Evolutionary conservation across 2,797 vertebrate genomes (phyloP), one percentile per base, ranked within the genome.

Genomic region (Sandelia bainsii): DNA sequence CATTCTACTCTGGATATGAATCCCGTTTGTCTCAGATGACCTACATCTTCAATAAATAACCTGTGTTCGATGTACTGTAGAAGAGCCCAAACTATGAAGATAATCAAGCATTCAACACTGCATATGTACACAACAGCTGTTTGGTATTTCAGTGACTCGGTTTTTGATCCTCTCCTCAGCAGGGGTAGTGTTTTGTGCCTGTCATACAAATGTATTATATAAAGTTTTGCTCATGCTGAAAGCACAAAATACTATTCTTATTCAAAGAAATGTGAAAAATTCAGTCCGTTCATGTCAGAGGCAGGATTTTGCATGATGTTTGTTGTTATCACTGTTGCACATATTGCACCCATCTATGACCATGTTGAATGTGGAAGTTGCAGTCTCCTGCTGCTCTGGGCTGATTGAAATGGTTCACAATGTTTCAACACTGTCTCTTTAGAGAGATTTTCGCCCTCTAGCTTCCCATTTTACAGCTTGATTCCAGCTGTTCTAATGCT

Each of bases 391-490:
- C 89, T 92, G 91, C 84, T 93, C 57, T 42, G 23, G 64, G 45
- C 83, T 89, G 88, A 92, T 89, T 92, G 91, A 93, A 88, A 91
- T 75, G 78, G 72, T 87, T 83, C 77, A 77, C 71, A 72, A 57
- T 87, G 79, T 86, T 89, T 86, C 69, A 71, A 25, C 39, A 8
- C 14, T 70, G 62, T 80, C 29, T 83, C 64, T 70, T 80, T 40
- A 8, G 59, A 67, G 48, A 80, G 42, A 69, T 74, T 77, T 81
- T 87, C 70, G 68, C 51, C 62, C 68, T 77, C 70, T 75, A 65
- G 66, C 87, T 87, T 72, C 16, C 13, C 42, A 51, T 85, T 90
- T 88, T 75, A 79, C 61, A 78, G 82, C 74, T 78, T 56, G 54
- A 75, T 72, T 82, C 77, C 75, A 84, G 83, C 83, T 87, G 82